Percentiles rank a stretch among this genome's conserved stretches.
Evolutionary conservation across 2,888 invertebrate genomes (phyloP).

Genomic region (Emmelina monodactyla): DNA sequence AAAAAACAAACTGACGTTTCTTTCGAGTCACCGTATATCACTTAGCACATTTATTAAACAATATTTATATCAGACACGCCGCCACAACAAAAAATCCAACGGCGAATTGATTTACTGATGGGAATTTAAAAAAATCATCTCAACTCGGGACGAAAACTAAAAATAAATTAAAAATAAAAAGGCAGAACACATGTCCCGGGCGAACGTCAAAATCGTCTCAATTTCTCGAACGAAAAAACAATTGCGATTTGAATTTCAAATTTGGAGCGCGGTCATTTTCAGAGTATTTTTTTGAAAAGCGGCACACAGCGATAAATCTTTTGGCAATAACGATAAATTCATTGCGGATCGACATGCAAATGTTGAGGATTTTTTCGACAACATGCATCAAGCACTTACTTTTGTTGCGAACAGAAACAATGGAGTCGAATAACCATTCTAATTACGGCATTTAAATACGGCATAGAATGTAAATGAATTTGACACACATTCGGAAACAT

Average conservation of each 20-base stretch:
- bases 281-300: conserved; percentile 52
- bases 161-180: conserved; percentile 17
- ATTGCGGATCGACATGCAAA: conserved; percentile 66
- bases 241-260: conserved; percentile 61
- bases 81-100: conserved; percentile 33
- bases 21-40: not conserved
- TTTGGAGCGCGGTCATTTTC: conserved; percentile 51
- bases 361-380: conserved; percentile 53
- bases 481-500: no score
- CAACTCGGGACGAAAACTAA: conserved; percentile 10
- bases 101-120: conserved; percentile 47
- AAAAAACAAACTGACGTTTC: conserved; percentile 13
- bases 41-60: conserved; percentile 20
- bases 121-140: conserved; percentile 25
- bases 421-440: conserved; percentile 22
- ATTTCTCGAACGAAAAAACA: conserved; percentile 57
- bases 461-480: not conserved
- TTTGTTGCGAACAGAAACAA: conserved; percentile 28
- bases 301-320: conserved; percentile 56
- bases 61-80: conserved; percentile 35
- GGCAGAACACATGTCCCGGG: conserved; percentile 41
- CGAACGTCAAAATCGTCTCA: conserved; percentile 62
- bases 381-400: conserved; percentile 38
- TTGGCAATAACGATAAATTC: conserved; percentile 64
- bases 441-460: not conserved